Base-by-base conservation (phyloP, 2,113 vertebrate species). In the Istiophorus platypterus region DNA sequence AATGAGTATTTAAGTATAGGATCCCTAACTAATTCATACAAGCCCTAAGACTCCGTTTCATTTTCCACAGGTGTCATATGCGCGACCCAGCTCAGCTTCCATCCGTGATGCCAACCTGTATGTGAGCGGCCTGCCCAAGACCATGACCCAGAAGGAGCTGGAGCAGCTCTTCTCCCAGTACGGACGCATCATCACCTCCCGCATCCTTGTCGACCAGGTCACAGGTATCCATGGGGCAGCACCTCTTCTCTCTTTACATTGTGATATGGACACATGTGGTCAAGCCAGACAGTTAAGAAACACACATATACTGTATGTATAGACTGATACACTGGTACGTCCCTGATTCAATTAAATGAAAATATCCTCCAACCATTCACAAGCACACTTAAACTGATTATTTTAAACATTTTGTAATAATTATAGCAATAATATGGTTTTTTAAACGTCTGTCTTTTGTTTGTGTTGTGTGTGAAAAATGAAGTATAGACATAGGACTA, bases 111-210 rank as follows among this genome's bases (percentile, higher is more conserved):
- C 99, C 9, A 99, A 99, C 94, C 95, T 99, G 88, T 99, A 99
- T 20, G 99, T 99, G 91, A 99, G 99, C 84, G 99, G 99, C 92
- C 97, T 99, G 93, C 99, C 99, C 75, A 99, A 99, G 95, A 99
- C 98, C 64, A 99, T 99, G 98, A 98, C 97, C 93, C 99, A 99
- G 96, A 99, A 99, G 92, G 98, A 99, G 82, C 95, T 99, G 93
- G 99, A 99, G 93, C 98, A 99, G 94, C 97, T 99, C 86, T 99
- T 99, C 95, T 99, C 98, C 78, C 98, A 99, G 95, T 99, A 99
- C 17, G 98, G 98, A 85, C 98, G 98, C 91, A 99, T 99, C 95
- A 99, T 99, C 96, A 99, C 98, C 94, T 99, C 98, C 88, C 96
- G 98, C 88, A 99, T 99, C 96, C 97, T 99, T 88, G 98, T 99